Evolutionary conservation across 1,140 invertebrate species (phyloP).

Genomic region (Drosophila sp.): DNA sequence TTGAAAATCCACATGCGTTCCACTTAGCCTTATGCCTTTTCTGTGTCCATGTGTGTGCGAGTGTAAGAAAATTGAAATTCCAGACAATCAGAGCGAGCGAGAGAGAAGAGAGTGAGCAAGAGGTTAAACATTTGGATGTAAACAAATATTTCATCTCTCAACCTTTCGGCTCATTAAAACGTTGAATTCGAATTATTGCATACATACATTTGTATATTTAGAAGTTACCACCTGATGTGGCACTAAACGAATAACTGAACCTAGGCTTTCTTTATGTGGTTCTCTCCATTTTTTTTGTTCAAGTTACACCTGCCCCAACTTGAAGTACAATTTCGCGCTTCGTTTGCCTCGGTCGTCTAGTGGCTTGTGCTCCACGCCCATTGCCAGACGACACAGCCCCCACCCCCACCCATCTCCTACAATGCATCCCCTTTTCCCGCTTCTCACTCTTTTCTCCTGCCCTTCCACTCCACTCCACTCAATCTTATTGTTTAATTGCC

Average conservation of each 20-base stretch:
- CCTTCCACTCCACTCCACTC: too few species aligned
- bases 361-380: slow-evolving; percentile 64
- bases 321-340: slow-evolving; percentile 69
- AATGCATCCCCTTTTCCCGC: neutral
- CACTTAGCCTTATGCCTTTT: slow-evolving; percentile 2
- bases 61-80: slow-evolving; percentile 46
- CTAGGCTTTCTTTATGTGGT: neutral
- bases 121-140: slow-evolving; percentile 27
- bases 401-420: slow-evolving; percentile 19
- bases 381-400: slow-evolving; percentile 38
- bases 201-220: neutral
- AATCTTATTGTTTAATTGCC: slow-evolving; percentile 69
- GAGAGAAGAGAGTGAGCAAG: neutral
- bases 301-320: slow-evolving; percentile 52
- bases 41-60: slow-evolving; percentile 21
- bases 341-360: slow-evolving; percentile 51
- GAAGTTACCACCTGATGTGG: slow-evolving; percentile 4
- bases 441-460: slow-evolving; percentile 8
- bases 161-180: slow-evolving; percentile 11
- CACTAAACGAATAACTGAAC: neutral
- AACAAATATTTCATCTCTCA: slow-evolving; percentile 34
- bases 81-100: slow-evolving; percentile 18
- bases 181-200: slow-evolving; percentile 2
- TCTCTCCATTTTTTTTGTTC: neutral
- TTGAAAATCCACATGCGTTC: slow-evolving; percentile 55